A percentile compares a stretch with the other conserved stretches of the same genome.
These are phyloP conservation scores for Celastrina argiolus DNA, from an alignment of 2,888 invertebrate species.

Conservation along the genomic window DNA sequence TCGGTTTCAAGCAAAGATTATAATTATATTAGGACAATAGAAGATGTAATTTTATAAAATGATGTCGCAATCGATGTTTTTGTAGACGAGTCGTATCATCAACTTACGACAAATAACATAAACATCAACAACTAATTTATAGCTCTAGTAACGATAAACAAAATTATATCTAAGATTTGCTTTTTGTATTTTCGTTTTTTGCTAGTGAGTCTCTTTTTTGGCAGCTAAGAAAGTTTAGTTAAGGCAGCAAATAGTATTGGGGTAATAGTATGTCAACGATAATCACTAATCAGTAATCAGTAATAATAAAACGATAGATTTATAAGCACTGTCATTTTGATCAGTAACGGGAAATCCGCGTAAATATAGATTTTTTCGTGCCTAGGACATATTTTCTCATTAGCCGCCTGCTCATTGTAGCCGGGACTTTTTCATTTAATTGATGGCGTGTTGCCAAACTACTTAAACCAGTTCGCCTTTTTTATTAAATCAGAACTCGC, in stretches of 20 bases:
- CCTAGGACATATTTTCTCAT: constrained; percentile 25
- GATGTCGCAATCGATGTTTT: constrained; percentile 6
- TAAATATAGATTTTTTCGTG: constrained; percentile 7
- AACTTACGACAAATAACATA: not conserved
- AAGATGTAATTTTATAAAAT: not conserved
- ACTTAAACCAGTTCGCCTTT: constrained; percentile 32
- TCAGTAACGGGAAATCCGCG: not conserved
- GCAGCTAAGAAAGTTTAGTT: not conserved
- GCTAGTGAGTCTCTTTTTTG: not conserved
- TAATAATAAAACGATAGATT: not conserved
- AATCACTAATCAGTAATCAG: too few relatives aligned
- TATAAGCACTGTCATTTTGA: not conserved
- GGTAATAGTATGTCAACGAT: too few relatives aligned
- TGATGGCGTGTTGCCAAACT: constrained; percentile 38
- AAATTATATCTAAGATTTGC: not conserved
- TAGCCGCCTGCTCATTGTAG: constrained; percentile 25
- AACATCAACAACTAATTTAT: not conserved
- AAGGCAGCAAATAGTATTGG: too few relatives aligned
- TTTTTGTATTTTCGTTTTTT: not conserved
- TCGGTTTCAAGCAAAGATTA: not conserved
- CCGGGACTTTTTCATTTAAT: constrained; percentile 31
- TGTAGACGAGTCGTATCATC: not conserved
- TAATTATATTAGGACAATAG: not conserved
- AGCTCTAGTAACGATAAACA: not conserved
- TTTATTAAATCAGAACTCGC: constrained; percentile 17